These are phyloP conservation scores for Calosoma granatense DNA, from an alignment of 1,140 invertebrate genomes.

Conservation along the genomic window DNA sequence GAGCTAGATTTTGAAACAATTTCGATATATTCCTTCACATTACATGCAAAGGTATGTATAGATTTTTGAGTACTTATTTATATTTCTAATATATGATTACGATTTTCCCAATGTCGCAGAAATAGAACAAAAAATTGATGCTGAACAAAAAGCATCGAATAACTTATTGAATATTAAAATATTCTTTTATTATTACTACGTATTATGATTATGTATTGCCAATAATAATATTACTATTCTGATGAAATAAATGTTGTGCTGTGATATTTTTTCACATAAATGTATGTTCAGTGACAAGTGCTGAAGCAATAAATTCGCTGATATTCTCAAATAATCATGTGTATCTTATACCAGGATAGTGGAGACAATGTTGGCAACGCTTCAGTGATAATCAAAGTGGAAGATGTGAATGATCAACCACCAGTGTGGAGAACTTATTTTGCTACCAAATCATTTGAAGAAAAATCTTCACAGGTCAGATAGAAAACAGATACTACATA, in stretches of 20 bases:
- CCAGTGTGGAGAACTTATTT: slow-evolving; percentile 42
- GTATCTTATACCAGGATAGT: slow-evolving; percentile 30
- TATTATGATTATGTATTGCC: slow-evolving; percentile 11
- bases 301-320: slow-evolving; percentile 16
- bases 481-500: neutral
- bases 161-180: no score
- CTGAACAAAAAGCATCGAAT: no score
- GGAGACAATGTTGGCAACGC: slow-evolving; percentile 34
- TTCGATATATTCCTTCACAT: slow-evolving; percentile 14
- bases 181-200: slow-evolving; percentile 13
- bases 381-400: slow-evolving; percentile 39
- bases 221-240: slow-evolving; percentile 2
- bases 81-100: no score
- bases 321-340: slow-evolving; percentile 14
- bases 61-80: no score
- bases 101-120: no score
- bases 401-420: slow-evolving; percentile 39
- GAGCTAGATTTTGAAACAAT: slow-evolving; percentile 17
- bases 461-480: slow-evolving; percentile 33
- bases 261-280: slow-evolving; percentile 1
- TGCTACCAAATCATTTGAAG: slow-evolving; percentile 39
- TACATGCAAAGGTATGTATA: slow-evolving; percentile 21
- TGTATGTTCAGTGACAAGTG: slow-evolving; percentile 11
- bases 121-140: no score
- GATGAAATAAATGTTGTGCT: neutral